phyloP scores from a whole-genome alignment of 2,113 vertebrate genomes.

The Hippoglossus stenolepis region DNA sequence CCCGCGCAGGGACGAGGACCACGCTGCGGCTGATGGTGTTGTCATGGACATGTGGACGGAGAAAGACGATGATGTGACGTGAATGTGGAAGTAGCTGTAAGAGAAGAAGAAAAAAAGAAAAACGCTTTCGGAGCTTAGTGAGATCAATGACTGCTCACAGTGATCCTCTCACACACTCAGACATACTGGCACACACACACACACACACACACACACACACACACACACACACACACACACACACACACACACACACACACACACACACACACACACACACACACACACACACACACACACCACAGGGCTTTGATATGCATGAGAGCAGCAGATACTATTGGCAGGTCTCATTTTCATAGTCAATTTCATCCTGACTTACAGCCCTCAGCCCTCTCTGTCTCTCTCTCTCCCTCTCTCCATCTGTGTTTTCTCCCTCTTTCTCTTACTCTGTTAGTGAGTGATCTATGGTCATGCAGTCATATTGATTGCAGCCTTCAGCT shows the following conservation, averaged over 20 bases:
- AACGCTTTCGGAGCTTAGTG: slow-evolving; percentile 59
- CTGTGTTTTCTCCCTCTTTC: slow-evolving; percentile 16
- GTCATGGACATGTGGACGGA: slow-evolving; percentile 46
- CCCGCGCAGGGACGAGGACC: background rate
- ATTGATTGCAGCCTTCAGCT: slow-evolving; percentile 76
- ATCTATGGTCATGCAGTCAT: slow-evolving; percentile 78
- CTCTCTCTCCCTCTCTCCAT: slow-evolving; percentile 19
- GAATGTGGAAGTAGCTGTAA: slow-evolving; percentile 57
- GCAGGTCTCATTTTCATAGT: slow-evolving; percentile 78
- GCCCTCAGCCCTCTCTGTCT: slow-evolving; percentile 60
- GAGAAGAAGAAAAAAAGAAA: slow-evolving; percentile 42
- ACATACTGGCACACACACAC: background rate
- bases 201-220: background rate
- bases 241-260: no score
- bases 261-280: slow-evolving; percentile 2
- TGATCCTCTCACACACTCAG: slow-evolving; percentile 38
- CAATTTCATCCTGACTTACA: slow-evolving; percentile 79
- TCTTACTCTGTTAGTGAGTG: slow-evolving; percentile 64
- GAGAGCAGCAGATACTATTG: slow-evolving; percentile 75
- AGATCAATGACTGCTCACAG: slow-evolving; percentile 67
- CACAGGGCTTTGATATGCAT: slow-evolving; percentile 74
- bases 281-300: slow-evolving; percentile 15
- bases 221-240: background rate
- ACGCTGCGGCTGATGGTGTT: slow-evolving; percentile 41
- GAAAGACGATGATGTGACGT: slow-evolving; percentile 60